phyloP scores from a whole-genome alignment of 2,888 invertebrate species.

The Melipona beecheii region DNA sequence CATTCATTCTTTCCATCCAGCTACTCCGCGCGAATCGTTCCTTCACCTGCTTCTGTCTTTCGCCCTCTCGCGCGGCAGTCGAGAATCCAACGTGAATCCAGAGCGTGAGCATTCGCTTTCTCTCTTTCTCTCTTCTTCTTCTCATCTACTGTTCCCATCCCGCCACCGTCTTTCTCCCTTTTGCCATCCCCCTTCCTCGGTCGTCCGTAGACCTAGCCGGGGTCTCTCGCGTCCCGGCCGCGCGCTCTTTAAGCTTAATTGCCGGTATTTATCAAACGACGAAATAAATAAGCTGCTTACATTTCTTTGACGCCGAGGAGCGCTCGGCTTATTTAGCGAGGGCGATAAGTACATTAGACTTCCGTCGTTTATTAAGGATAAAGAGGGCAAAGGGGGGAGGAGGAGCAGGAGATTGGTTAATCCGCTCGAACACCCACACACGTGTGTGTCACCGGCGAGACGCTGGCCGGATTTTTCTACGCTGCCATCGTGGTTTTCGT shows the following conservation, averaged over 20 bases:
- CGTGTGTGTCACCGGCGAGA: background rate
- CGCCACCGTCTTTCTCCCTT: background rate
- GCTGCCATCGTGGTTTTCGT: conserved; percentile 14
- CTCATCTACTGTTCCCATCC: background rate
- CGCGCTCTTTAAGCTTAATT: conserved; percentile 78
- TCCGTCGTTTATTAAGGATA: conserved; percentile 67
- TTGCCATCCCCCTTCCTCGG: background rate
- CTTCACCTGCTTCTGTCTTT: conserved; percentile 29
- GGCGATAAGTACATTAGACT: conserved; percentile 76
- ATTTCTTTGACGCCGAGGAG: conserved; percentile 73
- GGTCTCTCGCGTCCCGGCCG: conserved; percentile 32
- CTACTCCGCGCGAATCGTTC: conserved; percentile 11
- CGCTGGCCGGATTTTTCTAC: conserved; percentile 28
- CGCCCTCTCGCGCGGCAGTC: conserved; percentile 10
- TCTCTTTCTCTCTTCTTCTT: background rate
- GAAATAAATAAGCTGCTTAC: conserved; percentile 81
- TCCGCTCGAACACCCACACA: conserved; percentile 50
- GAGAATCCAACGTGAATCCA: conserved; percentile 32
- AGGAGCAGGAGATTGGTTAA: conserved; percentile 36
- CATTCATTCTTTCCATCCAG: background rate
- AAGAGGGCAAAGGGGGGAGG: conserved; percentile 33
- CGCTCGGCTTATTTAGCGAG: conserved; percentile 73
- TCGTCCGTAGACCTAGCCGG: background rate
- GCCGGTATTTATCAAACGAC: conserved; percentile 81
- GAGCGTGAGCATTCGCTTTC: conserved; percentile 22